phyloP scores from a whole-genome alignment of 2,888 invertebrate species.

The Cephus pygmeus region DNA sequence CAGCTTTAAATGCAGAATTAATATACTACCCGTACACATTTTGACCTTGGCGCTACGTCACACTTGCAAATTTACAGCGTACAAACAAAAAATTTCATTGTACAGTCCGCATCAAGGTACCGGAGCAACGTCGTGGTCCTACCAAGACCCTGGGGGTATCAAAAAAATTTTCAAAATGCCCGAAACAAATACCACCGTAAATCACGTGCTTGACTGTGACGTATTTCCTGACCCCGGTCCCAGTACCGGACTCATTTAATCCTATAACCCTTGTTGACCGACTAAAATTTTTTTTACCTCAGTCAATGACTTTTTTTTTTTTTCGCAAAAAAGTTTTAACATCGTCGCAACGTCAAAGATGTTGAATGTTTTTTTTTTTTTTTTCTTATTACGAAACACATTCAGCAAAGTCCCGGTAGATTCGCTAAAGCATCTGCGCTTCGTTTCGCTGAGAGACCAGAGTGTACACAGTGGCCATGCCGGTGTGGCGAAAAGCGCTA shows the following conservation, averaged over 20 bases:
- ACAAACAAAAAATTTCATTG: background rate
- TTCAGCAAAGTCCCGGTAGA: background rate
- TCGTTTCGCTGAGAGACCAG: background rate
- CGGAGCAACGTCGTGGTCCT: too few species aligned
- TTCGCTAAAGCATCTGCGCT: background rate
- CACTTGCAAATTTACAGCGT: background rate
- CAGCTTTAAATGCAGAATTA: constrained; percentile 60
- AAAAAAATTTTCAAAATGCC: background rate
- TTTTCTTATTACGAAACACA: background rate
- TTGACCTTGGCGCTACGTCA: constrained; percentile 26
- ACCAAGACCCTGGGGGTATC: background rate
- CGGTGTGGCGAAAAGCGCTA: background rate
- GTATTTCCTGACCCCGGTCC: background rate
- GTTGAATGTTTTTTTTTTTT: too few species aligned
- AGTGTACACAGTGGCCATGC: background rate
- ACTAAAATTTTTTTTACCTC: background rate
- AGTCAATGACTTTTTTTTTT: background rate
- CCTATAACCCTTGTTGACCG: background rate
- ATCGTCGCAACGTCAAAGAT: background rate
- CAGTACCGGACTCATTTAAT: background rate
- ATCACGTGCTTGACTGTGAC: background rate
- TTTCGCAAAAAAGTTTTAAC: background rate
- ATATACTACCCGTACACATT: constrained; percentile 57
- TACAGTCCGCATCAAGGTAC: background rate
- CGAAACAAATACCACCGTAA: background rate